Conservation (phyloP, 1,140 invertebrate species). For the Pinna nobilis region DNA sequence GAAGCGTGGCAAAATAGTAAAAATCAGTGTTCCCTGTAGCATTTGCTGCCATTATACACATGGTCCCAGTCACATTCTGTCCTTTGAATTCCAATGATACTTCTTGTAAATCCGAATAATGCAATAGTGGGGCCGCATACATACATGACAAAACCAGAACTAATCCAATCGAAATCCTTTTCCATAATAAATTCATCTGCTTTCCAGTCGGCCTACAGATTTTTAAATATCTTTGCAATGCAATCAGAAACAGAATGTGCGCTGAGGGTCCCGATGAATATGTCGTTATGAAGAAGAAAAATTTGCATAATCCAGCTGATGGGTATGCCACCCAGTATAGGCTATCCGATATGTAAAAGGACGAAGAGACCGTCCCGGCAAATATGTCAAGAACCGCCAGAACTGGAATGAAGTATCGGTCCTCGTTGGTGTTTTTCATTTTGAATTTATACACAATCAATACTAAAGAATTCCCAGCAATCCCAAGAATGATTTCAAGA, state of each 20-base stretch:
- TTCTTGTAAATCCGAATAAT: neutral
- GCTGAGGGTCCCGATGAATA: neutral
- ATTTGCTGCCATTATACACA: neutral
- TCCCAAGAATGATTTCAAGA: neutral
- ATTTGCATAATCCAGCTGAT: neutral
- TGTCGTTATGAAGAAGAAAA: neutral
- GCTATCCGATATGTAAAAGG: neutral
- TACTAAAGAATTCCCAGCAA: constrained; percentile 5
- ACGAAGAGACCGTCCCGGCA: neutral
- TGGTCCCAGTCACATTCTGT: neutral
- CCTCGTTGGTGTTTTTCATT: neutral
- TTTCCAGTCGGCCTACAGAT: neutral
- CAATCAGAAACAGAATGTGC: neutral
- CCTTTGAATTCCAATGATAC: neutral
- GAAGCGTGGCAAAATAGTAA: no score
- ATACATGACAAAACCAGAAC: neutral
- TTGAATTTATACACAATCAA: constrained; percentile 3
- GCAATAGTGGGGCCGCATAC: neutral
- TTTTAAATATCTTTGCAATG: neutral
- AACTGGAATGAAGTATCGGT: constrained; percentile 4
- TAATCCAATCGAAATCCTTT: neutral
- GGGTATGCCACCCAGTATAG: constrained; percentile 2
- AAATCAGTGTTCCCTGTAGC: no score
- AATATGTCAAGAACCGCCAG: neutral
- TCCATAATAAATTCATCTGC: neutral